Evolutionary conservation across 2,888 invertebrate species (phyloP).

Genomic region (Meiosimyza decipiens): DNA sequence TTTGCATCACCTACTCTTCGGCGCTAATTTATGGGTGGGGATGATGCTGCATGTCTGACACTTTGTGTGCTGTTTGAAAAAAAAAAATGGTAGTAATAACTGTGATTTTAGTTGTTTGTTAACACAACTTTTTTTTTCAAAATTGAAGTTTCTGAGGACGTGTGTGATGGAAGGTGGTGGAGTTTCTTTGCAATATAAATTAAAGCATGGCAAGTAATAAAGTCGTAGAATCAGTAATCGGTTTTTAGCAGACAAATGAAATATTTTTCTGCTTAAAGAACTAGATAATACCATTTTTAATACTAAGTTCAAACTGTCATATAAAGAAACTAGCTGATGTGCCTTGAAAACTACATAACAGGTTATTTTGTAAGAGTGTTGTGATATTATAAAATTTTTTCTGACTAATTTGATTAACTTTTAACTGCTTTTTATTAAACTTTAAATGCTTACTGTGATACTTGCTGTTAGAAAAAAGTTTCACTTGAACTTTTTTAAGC

Average conservation of each 20-base stretch:
- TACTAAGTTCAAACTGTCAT: neutral
- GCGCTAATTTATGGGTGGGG: neutral
- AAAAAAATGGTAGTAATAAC: neutral
- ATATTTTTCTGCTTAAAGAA: neutral
- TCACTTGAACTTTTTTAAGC: slow-evolving; percentile 6
- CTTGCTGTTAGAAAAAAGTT: too few relatives aligned
- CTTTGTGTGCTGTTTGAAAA: too few relatives aligned
- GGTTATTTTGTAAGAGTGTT: too few relatives aligned
- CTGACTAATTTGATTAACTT: too few relatives aligned
- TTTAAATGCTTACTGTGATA: too few relatives aligned
- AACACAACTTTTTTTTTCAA: neutral
- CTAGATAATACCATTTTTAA: neutral
- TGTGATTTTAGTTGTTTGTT: slow-evolving; percentile 7
- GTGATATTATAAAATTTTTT: too few relatives aligned
- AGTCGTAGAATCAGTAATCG: neutral
- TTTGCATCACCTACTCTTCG: neutral
- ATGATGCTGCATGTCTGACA: slow-evolving; percentile 14
- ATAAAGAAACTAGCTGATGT: neutral
- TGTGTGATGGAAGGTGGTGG: neutral
- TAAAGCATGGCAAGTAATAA: too few relatives aligned
- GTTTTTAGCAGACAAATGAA: slow-evolving; percentile 6
- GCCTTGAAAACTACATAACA: too few relatives aligned
- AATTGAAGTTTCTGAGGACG: neutral
- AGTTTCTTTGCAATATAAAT: too few relatives aligned
- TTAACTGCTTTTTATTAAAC: too few relatives aligned